A percentile compares a stretch with the other conserved stretches of the same genome.
phyloP scores from a whole-genome alignment of 2,888 invertebrate species.

The Heliconius ismenius region DNA sequence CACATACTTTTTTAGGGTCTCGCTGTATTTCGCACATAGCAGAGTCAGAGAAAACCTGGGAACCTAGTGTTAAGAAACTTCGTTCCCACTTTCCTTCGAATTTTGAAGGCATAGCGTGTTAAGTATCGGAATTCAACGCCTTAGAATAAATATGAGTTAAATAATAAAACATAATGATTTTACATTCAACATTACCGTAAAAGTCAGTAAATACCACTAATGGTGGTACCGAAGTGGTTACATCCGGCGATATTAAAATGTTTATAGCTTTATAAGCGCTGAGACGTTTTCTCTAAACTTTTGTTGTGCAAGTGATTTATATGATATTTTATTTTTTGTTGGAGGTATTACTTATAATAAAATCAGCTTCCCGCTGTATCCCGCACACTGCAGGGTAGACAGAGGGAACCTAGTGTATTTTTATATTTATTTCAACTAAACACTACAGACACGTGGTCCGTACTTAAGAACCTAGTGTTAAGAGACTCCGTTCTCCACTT shows the following conservation, averaged over 20 bases:
- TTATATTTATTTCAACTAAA: too few relatives aligned
- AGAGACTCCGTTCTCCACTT: too few relatives aligned
- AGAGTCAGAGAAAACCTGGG: too few relatives aligned
- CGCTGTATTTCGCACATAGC: too few relatives aligned
- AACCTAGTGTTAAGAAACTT: background rate
- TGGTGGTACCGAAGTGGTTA: background rate
- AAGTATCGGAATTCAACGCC: background rate
- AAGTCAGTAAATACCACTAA: background rate
- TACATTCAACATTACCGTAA: background rate
- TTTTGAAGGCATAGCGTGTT: background rate
- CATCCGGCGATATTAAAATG: background rate
- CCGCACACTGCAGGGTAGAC: too few relatives aligned
- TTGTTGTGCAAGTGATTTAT: background rate
- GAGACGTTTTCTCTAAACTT: background rate
- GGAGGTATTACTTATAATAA: background rate
- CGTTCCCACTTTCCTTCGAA: too few relatives aligned
- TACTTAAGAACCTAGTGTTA: too few relatives aligned
- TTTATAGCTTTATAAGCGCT: slow-evolving; percentile 12
- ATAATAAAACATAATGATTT: background rate
- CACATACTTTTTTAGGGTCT: background rate
- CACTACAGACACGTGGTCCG: too few relatives aligned
- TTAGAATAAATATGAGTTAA: background rate
- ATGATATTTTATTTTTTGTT: background rate
- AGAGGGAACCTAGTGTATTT: too few relatives aligned
- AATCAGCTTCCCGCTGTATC: too few relatives aligned